Evolutionary conservation across 2,797 vertebrate genomes (phyloP).

Genomic region (Numenius phaeopus): DNA sequence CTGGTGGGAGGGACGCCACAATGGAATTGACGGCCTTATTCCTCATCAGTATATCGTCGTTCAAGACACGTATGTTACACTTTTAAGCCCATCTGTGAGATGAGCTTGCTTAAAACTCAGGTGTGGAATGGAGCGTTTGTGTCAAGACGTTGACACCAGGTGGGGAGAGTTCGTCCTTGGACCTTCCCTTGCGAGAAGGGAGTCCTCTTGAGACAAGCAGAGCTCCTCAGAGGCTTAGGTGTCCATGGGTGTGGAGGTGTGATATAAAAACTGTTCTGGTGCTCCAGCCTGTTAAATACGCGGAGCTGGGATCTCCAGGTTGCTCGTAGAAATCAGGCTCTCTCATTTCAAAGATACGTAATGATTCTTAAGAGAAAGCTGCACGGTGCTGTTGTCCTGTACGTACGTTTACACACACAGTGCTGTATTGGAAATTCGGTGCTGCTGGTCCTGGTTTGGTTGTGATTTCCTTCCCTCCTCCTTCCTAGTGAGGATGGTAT

Average conservation of each 20-base stretch:
- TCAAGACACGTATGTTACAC: slow-evolving; percentile 89
- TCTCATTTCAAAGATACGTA: background rate
- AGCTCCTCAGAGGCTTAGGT: background rate
- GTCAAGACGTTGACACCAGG: background rate
- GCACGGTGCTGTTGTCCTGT: background rate
- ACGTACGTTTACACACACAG: fast-evolving
- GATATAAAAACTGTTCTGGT: background rate
- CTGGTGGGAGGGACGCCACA: slow-evolving; percentile 96
- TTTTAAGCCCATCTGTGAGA: background rate
- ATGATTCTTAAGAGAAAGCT: background rate
- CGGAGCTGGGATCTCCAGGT: background rate
- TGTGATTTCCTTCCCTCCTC: slow-evolving; percentile 61
- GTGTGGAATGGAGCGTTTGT: background rate
- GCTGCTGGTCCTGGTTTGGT: background rate
- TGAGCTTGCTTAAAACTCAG: background rate
- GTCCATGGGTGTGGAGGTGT: fast-evolving
- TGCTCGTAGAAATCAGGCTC: background rate
- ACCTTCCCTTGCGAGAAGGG: background rate
- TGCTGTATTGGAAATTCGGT: background rate
- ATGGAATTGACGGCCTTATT: slow-evolving; percentile 90
- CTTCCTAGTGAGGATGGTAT: slow-evolving; percentile 86
- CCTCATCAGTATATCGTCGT: slow-evolving; percentile 95
- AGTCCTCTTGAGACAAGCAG: background rate
- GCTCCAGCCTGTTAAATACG: background rate
- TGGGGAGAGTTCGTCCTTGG: background rate